phyloP scores from a whole-genome alignment of 2,113 vertebrate genomes.

The Pardalotus punctatus region DNA sequence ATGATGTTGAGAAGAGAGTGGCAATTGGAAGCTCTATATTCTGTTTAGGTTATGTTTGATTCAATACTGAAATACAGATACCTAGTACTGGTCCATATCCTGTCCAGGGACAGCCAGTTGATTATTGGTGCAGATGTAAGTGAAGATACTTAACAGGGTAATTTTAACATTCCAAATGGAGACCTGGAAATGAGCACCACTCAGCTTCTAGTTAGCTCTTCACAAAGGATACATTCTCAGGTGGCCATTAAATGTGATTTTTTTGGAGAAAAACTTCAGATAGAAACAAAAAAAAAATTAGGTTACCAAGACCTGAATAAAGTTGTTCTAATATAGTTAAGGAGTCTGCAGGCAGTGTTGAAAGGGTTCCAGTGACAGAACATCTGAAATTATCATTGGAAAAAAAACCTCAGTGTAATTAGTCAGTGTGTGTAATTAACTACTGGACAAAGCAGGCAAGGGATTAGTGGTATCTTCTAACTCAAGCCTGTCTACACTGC shows the following conservation, averaged over 20 bases:
- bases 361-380: not conserved
- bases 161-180: not conserved
- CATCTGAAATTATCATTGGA: not conserved
- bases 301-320: not conserved
- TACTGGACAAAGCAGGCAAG: not conserved
- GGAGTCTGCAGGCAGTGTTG: not conserved
- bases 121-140: not conserved
- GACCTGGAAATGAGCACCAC: not conserved
- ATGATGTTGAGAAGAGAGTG: not conserved
- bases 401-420: not conserved
- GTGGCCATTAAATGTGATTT: not conserved
- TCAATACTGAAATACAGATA: not conserved
- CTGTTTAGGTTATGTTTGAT: not conserved
- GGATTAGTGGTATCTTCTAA: constrained; percentile 32
- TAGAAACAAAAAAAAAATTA: not conserved
- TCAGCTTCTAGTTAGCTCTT: not conserved
- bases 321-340: not conserved
- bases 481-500: constrained; percentile 13
- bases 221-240: not conserved
- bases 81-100: not conserved
- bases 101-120: not conserved
- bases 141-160: not conserved
- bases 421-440: constrained; percentile 9
- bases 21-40: not conserved
- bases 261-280: not conserved